Evolutionary conservation across 2,113 vertebrate genomes (phyloP).

Genomic region (Salvelinus alpinus): DNA sequence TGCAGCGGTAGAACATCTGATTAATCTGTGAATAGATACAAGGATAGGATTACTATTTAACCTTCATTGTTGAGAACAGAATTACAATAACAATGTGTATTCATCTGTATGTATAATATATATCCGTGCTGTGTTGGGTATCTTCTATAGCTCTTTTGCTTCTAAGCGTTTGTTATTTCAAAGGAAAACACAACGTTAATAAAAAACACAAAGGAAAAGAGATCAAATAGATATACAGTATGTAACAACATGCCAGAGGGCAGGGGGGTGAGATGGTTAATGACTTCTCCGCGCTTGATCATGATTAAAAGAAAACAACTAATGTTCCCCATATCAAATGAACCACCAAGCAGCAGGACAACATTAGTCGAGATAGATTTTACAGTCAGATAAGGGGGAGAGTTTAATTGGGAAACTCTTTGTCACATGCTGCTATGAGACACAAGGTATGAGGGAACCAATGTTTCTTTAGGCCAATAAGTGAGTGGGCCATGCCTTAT

Average conservation of each 20-base stretch:
- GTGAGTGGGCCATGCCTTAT: not conserved
- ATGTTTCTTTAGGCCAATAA: not conserved
- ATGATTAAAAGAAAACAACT: constrained; percentile 67
- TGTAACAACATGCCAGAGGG: constrained; percentile 53
- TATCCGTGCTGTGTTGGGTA: not conserved
- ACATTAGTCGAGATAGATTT: constrained; percentile 58
- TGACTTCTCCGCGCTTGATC: constrained; percentile 62
- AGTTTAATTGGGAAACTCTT: constrained; percentile 58
- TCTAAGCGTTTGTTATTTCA: constrained; percentile 22
- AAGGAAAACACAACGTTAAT: constrained; percentile 44
- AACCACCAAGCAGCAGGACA: constrained; percentile 54
- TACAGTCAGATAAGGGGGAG: constrained; percentile 55
- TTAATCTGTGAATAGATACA: constrained; percentile 32
- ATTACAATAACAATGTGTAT: too few relatives aligned
- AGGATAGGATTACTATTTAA: not conserved
- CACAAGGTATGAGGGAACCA: constrained; percentile 22
- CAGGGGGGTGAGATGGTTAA: constrained; percentile 53
- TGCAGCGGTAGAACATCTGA: constrained; percentile 15
- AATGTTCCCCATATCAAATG: constrained; percentile 57
- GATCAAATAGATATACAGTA: constrained; percentile 52
- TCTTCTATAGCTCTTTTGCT: too few relatives aligned
- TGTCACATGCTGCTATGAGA: constrained; percentile 44
- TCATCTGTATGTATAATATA: too few relatives aligned
- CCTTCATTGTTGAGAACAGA: too few relatives aligned
- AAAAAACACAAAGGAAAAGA: constrained; percentile 26